These are phyloP conservation scores for Tenebrio molitor DNA, from an alignment of 1,140 invertebrate species.

Conservation along the genomic window DNA sequence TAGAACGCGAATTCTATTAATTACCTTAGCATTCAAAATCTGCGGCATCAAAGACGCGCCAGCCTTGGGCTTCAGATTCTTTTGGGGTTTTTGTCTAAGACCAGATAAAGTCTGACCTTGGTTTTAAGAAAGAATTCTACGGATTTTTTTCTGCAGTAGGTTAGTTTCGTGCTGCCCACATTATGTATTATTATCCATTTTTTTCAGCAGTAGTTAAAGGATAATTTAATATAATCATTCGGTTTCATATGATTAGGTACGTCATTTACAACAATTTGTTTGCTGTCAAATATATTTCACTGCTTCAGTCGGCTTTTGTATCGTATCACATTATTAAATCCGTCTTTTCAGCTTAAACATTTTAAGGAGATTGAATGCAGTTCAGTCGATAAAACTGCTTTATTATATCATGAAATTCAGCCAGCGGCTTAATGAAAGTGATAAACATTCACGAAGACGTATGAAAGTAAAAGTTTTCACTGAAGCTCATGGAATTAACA, in stretches of 20 bases:
- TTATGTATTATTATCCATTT: conserved; percentile 27
- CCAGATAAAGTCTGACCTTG: conserved; percentile 16
- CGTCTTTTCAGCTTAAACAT: background rate
- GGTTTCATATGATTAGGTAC: background rate
- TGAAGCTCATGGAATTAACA: conserved; percentile 17
- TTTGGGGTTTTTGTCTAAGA: conserved; percentile 13
- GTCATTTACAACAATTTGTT: background rate
- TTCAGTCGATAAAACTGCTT: background rate
- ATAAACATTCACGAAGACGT: background rate
- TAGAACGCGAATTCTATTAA: conserved; percentile 22
- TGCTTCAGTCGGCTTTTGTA: background rate
- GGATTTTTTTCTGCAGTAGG: conserved; percentile 1
- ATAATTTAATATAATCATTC: conserved; percentile 15
- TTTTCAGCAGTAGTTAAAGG: conserved; percentile 1
- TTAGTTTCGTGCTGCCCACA: background rate
- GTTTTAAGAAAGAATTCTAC: background rate
- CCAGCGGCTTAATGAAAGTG: conserved; percentile 4
- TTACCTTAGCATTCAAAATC: conserved; percentile 15
- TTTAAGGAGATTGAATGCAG: background rate
- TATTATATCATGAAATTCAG: conserved; percentile 19
- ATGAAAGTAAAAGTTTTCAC: conserved; percentile 27
- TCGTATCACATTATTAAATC: too few relatives aligned
- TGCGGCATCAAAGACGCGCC: conserved; percentile 1
- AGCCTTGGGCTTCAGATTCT: conserved; percentile 27
- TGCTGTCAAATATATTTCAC: background rate